Conservation (phyloP, 2,113 vertebrate species). For the Notarius quadriscutis region DNA sequence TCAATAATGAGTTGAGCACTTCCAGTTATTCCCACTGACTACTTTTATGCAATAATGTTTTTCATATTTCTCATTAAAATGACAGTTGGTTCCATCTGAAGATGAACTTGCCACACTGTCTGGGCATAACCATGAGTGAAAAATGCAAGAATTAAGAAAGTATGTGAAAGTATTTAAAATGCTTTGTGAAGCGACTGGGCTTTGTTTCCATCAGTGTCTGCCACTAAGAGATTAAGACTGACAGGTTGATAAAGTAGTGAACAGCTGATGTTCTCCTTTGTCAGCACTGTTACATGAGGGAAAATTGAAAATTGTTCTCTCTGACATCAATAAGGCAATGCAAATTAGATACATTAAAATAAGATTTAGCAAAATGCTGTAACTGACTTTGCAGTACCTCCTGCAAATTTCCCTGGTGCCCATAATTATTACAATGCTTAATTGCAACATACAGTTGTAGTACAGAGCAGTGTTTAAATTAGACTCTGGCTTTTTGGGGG, state of each 20-base stretch:
- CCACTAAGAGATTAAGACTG: slow-evolving; percentile 14
- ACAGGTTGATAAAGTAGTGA: slow-evolving; percentile 7
- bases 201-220: slow-evolving; percentile 27
- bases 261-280: slow-evolving; percentile 9
- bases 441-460: neutral
- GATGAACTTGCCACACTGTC: neutral
- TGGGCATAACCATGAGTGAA: neutral
- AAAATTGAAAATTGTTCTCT: slow-evolving; percentile 13
- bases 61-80: slow-evolving; percentile 3
- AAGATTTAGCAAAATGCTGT: slow-evolving; percentile 10
- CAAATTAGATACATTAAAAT: slow-evolving; percentile 41
- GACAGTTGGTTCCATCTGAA: neutral
- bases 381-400: slow-evolving; percentile 31
- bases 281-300: slow-evolving; percentile 21
- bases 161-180: slow-evolving; percentile 34
- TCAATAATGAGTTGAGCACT: neutral
- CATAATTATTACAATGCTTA: slow-evolving; percentile 33
- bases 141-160: slow-evolving; percentile 4
- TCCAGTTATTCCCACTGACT: neutral
- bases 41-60: neutral
- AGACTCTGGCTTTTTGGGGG: neutral
- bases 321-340: slow-evolving; percentile 30
- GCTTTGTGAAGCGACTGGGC: slow-evolving; percentile 3
- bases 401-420: slow-evolving; percentile 25
- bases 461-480: slow-evolving; percentile 21